Base-by-base conservation (phyloP, 2,113 vertebrate genomes). In the Mirza zaza region DNA sequence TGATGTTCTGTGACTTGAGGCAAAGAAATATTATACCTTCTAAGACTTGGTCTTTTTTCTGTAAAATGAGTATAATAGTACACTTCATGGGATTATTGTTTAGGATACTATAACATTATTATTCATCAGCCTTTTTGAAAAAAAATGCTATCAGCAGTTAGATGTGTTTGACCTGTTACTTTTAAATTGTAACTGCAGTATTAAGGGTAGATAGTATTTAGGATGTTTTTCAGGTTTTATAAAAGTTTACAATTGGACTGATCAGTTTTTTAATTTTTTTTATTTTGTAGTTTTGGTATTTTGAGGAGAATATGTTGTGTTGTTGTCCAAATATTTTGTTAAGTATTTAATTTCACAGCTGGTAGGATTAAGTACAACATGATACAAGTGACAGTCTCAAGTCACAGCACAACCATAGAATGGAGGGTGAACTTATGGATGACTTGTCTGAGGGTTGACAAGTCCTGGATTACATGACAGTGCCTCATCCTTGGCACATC, bases 201-300 rank as follows among this genome's bases (percentile, higher is more conserved):
- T 61, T 91, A 85, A 32, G 36, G 42, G 73, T 71, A 59, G n/a
- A 75, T 76, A 57, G 67, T 57, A 80, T 55, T 81, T 91, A 76
- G 71, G 15, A 88, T 32, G 0, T 4, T 95, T 95, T 89, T 86
- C 32, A 88, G 67, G 36, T 82, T 96, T 83, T 96, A 45, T 29
- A 65, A 86, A 86, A 8, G 6, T 68, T 91, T 91, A 75, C 6
- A 88, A 89, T 50, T 86, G 15, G 39, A 50, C 13, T 85, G 59
- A 61, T 83, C 17, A 82, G 48, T 29, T 11, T 65, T 18, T 65
- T n/a, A n/a, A 45, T 45, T 45, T 48, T 11, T 71, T 96, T 93
- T 14, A 67, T 77, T 67, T 94, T 87, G 0, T 82, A 91, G 55
- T 61, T 85, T 87, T 88, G 86, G 14, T 36, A 68, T 80, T 90